These are phyloP conservation scores for Camponotus pennsylvanicus DNA, from an alignment of 1,140 invertebrate genomes.

Conservation along the genomic window DNA sequence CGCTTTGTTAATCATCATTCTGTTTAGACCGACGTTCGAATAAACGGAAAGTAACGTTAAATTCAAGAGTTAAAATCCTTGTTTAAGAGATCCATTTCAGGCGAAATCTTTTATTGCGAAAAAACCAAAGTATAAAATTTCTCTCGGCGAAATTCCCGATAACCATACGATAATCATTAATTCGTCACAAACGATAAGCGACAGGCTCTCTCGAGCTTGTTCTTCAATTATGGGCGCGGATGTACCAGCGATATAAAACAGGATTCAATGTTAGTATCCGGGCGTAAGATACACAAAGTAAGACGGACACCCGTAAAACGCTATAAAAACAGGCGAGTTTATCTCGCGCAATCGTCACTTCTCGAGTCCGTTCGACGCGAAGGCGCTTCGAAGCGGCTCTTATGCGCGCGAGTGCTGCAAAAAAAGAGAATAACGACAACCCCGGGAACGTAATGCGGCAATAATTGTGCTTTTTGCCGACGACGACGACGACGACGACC, in stretches of 20 bases:
- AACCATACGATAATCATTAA: slow-evolving; percentile 13
- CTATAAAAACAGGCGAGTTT: slow-evolving; percentile 66
- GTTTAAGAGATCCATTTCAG: background rate
- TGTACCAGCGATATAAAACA: slow-evolving; percentile 49
- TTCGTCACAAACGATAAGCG: slow-evolving; percentile 4
- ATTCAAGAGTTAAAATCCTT: background rate
- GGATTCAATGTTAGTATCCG: slow-evolving; percentile 46
- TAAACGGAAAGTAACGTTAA: no score
- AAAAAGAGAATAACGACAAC: slow-evolving; percentile 28
- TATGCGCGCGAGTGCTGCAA: slow-evolving; percentile 39
- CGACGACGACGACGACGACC: slow-evolving; percentile 2
- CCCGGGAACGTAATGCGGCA: slow-evolving; percentile 68
- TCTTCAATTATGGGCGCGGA: slow-evolving; percentile 49
- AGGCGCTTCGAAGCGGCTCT: slow-evolving; percentile 54
- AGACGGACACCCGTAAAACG: slow-evolving; percentile 69
- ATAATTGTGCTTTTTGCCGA: slow-evolving; percentile 76
- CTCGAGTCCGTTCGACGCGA: slow-evolving; percentile 30
- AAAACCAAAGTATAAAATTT: slow-evolving; percentile 46
- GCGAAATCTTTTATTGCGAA: background rate
- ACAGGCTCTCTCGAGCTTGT: slow-evolving; percentile 23
- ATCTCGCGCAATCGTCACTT: slow-evolving; percentile 68
- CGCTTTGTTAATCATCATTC: background rate
- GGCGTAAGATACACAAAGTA: slow-evolving; percentile 61
- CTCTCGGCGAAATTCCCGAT: background rate
- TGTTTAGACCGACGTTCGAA: no score